Percentiles rank a stretch among this genome's conserved stretches.
phyloP scores from a whole-genome alignment of 2,888 invertebrate genomes.

The Nemotelus pantherinus region DNA sequence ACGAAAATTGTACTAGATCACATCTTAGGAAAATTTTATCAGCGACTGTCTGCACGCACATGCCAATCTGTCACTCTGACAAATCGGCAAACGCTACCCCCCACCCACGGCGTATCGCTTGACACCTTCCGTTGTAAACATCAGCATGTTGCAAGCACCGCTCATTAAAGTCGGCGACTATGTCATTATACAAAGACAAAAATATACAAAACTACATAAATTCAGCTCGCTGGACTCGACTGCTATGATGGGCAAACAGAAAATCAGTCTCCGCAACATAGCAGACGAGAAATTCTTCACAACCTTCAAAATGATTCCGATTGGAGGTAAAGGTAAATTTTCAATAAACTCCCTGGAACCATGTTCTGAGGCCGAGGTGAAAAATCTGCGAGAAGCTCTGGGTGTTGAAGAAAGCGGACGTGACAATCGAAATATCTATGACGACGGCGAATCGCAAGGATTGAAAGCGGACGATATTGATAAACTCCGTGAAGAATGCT shows the following conservation, averaged over 20 bases:
- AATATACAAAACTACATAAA: slow-evolving; percentile 80
- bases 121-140: no score
- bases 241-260: slow-evolving; percentile 75
- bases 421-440: slow-evolving; percentile 86
- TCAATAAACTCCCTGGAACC: slow-evolving; percentile 66
- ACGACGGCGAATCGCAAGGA: slow-evolving; percentile 79
- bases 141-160: background rate
- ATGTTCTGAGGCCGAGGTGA: slow-evolving; percentile 66
- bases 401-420: slow-evolving; percentile 74
- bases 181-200: slow-evolving; percentile 80
- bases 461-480: slow-evolving; percentile 85
- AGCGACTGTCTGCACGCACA: no score
- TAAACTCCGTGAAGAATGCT: slow-evolving; percentile 78
- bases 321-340: slow-evolving; percentile 64
- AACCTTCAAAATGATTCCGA: slow-evolving; percentile 78
- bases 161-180: slow-evolving; percentile 75
- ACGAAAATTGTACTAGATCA: no score
- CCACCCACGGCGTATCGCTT: no score
- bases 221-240: slow-evolving; percentile 72
- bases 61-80: no score
- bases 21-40: no score
- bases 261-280: slow-evolving; percentile 73
- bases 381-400: slow-evolving; percentile 71
- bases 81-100: no score
- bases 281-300: slow-evolving; percentile 77